phyloP scores from a whole-genome alignment of 30 jellyfish, hydroid and myxozoan genomes.

The Calvadosia cruxmelitensis region DNA sequence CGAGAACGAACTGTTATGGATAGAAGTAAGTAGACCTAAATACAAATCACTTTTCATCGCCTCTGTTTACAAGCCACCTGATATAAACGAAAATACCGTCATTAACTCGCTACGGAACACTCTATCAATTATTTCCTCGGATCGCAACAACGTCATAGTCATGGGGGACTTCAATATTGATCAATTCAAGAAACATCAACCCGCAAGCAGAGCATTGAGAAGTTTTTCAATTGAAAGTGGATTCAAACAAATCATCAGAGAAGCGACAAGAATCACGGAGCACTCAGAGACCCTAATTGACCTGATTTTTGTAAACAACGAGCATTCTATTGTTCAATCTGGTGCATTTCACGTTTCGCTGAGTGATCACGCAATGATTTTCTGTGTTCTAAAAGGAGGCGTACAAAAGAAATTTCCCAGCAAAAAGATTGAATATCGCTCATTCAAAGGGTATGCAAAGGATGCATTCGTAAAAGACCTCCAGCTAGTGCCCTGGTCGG shows the following conservation, averaged over 20 bases:
- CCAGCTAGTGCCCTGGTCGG: conserved; percentile 47
- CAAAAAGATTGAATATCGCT: conserved; percentile 39
- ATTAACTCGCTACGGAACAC: conserved; percentile 34
- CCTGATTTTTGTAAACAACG: conserved; percentile 33
- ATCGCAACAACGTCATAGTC: conserved; percentile 16
- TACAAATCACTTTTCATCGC: conserved; percentile 42
- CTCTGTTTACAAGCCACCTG: conserved; percentile 35
- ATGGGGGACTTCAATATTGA: conserved; percentile 55
- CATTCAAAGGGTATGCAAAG: conserved; percentile 39
- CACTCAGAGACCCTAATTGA: conserved; percentile 35
- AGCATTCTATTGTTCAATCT: conserved; percentile 50
- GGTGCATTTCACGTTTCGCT: conserved; percentile 36
- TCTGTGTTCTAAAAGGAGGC: conserved; percentile 49
- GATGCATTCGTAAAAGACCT: conserved; percentile 45
- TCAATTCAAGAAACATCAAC: conserved; percentile 36
- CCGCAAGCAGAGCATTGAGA: conserved; percentile 34
- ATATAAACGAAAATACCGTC: conserved; percentile 14
- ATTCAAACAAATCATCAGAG: conserved; percentile 28
- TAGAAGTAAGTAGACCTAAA: conserved; percentile 35
- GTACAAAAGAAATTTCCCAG: conserved; percentile 50
- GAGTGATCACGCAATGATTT: conserved; percentile 57
- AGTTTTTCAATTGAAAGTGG: conserved; percentile 39
- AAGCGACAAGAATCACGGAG: conserved; percentile 48
- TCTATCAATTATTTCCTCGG: conserved; percentile 23
- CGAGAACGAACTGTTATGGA: too few relatives aligned